These are phyloP conservation scores for Beroe forskalii DNA, from an alignment of 37 sponge, comb jelly and placozoan genomes.

Conservation along the genomic window DNA sequence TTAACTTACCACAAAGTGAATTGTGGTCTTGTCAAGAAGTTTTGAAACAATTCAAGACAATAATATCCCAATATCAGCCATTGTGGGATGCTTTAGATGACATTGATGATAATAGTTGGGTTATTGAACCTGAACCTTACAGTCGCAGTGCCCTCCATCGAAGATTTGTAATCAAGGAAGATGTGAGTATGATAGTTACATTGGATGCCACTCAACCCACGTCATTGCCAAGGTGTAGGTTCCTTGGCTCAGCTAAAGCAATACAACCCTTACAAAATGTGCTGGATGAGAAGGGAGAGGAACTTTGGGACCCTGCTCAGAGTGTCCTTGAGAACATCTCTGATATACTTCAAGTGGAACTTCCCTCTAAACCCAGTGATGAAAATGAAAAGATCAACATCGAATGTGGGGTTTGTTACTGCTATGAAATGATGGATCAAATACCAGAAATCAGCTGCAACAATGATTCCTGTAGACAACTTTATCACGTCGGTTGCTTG, in stretches of 20 bases:
- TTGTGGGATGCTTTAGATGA: conserved; percentile 62
- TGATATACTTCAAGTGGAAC: not conserved
- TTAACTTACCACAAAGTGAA: not conserved
- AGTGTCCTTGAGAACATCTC: not conserved
- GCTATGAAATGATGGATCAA: conserved; percentile 42
- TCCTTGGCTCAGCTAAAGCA: conserved; percentile 28
- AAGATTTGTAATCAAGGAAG: conserved; percentile 6
- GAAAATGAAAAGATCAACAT: not conserved
- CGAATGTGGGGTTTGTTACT: conserved; percentile 59
- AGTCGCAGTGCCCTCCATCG: not conserved
- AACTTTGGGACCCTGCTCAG: conserved; percentile 24
- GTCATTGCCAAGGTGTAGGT: conserved; percentile 27
- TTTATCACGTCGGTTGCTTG: conserved; percentile 46
- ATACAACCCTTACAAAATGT: conserved; percentile 15
- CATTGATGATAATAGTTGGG: conserved; percentile 35
- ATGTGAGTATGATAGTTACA: conserved; percentile 24
- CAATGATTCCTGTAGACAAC: conserved; percentile 4
- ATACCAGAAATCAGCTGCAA: conserved; percentile 54
- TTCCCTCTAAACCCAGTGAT: not conserved
- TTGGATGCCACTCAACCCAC: conserved; percentile 36
- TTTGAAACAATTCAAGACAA: not conserved
- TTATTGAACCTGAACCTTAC: conserved; percentile 46
- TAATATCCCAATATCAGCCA: conserved; percentile 13
- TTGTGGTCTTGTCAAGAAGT: conserved; percentile 14
- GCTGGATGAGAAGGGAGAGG: conserved; percentile 20